Evolutionary conservation across 2,797 vertebrate species (phyloP).

Genomic region (Siniperca scherzeri): DNA sequence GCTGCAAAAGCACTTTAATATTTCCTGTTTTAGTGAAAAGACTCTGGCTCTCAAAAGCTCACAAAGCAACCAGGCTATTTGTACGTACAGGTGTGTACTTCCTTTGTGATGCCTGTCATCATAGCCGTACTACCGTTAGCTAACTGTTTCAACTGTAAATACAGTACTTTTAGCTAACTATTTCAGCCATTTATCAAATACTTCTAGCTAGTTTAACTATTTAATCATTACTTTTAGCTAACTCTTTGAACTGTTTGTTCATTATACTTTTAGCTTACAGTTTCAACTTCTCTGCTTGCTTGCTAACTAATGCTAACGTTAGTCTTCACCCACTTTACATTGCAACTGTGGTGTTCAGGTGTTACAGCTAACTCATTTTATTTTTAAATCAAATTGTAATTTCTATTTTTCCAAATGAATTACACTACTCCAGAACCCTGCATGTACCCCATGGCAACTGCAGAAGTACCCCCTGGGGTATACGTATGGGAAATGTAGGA

Average conservation of each 20-base stretch:
- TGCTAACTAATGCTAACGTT: not conserved
- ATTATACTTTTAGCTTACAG: not conserved
- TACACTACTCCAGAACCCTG: not conserved
- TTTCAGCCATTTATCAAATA: not conserved
- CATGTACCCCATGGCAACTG: not conserved
- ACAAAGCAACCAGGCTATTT: conserved; percentile 6
- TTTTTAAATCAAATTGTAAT: not conserved
- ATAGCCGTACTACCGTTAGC: no score
- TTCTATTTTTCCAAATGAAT: not conserved
- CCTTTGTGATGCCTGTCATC: not conserved
- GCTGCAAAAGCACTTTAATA: conserved; percentile 58
- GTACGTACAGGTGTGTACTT: conserved; percentile 13
- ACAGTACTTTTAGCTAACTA: not conserved
- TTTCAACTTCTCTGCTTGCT: not conserved
- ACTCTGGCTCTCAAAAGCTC: conserved; percentile 28
- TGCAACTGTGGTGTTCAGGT: not conserved
- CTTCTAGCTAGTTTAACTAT: not conserved
- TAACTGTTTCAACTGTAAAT: not conserved
- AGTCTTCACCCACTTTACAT: not conserved
- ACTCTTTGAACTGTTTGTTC: not conserved
- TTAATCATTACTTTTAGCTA: not conserved
- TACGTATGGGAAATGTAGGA: not conserved
- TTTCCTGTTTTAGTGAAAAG: conserved; percentile 19
- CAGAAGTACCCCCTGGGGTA: not conserved
- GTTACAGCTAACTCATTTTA: not conserved